Conservation (phyloP, 2,888 invertebrate genomes). For the Lepidochrysops patricia region DNA sequence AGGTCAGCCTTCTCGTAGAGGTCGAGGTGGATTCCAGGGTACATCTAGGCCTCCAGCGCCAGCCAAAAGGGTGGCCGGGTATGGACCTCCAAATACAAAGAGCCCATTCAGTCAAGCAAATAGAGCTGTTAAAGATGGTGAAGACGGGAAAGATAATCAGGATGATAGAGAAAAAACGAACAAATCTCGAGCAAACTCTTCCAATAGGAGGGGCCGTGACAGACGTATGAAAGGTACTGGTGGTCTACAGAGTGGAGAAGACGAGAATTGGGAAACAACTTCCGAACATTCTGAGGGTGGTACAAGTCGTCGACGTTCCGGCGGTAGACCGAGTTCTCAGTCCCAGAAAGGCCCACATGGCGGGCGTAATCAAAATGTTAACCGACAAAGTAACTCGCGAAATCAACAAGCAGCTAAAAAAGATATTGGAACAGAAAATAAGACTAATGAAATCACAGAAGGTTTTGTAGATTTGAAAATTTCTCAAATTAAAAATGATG, state of each 20-base stretch:
- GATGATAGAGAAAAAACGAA: slow-evolving; percentile 79
- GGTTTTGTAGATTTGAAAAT: slow-evolving; percentile 58
- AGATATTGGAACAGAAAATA: slow-evolving; percentile 44
- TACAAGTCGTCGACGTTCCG: slow-evolving; percentile 43
- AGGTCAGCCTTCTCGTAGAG: slow-evolving; percentile 91
- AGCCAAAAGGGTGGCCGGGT: slow-evolving; percentile 80
- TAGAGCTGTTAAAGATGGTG: slow-evolving; percentile 54
- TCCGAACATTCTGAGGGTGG: slow-evolving; percentile 85
- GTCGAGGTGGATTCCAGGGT: slow-evolving; percentile 78
- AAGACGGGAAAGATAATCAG: slow-evolving; percentile 48
- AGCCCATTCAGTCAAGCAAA: slow-evolving; percentile 80
- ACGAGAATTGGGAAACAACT: slow-evolving; percentile 86
- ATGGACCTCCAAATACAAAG: slow-evolving; percentile 87
- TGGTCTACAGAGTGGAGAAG: slow-evolving; percentile 64
- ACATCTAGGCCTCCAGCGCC: slow-evolving; percentile 61
- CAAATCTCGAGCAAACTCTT: slow-evolving; percentile 79
- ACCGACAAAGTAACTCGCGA: slow-evolving; percentile 48
- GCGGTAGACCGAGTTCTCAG: slow-evolving; percentile 41
- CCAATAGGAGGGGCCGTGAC: slow-evolving; percentile 71
- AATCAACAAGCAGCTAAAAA: slow-evolving; percentile 46
- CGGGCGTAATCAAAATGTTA: slow-evolving; percentile 47
- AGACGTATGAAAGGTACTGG: slow-evolving; percentile 51
- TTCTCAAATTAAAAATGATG: slow-evolving; percentile 52
- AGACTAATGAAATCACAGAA: slow-evolving; percentile 54
- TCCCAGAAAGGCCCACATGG: slow-evolving; percentile 45